A percentile compares a stretch with the other conserved stretches of the same genome.
Conservation (phyloP, 2,888 invertebrate genomes). For the Thymelicus sylvestris region DNA sequence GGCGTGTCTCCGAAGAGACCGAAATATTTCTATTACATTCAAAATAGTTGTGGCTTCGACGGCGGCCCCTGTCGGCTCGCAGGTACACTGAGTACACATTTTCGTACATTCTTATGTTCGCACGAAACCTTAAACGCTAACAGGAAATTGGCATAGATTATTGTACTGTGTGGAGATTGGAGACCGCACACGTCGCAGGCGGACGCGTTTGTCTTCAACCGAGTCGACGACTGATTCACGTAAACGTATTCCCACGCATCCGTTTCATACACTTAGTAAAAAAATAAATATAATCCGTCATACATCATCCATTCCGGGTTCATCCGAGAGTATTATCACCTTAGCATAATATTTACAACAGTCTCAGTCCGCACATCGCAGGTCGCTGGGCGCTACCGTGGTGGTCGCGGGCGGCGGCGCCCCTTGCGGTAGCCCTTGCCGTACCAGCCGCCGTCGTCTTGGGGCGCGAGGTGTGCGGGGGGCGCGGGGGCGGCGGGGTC, state of each 20-base stretch:
- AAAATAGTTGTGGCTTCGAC: too few species aligned
- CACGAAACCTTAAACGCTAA: constrained; percentile 17
- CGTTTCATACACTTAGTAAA: constrained; percentile 13
- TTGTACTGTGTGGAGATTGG: constrained; percentile 32
- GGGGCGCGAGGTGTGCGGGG: constrained; percentile 40
- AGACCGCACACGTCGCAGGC: constrained; percentile 8
- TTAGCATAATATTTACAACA: constrained; percentile 29
- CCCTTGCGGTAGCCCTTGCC: constrained; percentile 94
- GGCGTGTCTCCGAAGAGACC: too few species aligned
- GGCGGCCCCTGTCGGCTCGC: too few species aligned
- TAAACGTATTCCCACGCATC: constrained; percentile 3
- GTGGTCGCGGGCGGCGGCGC: constrained; percentile 71
- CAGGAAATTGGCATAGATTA: constrained; percentile 36
- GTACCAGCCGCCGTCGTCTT: constrained; percentile 89
- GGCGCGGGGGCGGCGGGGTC: constrained; percentile 42
- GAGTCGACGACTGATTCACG: background rate
- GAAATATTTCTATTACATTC: too few species aligned
- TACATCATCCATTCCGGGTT: constrained; percentile 7
- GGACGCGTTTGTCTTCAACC: background rate
- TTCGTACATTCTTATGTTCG: constrained; percentile 22
- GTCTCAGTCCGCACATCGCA: background rate
- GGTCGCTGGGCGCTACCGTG: constrained; percentile 63
- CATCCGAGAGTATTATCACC: constrained; percentile 22
- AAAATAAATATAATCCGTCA: constrained; percentile 29
- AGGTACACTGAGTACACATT: too few species aligned